These are phyloP conservation scores for Operophtera brumata DNA, from an alignment of 2,888 invertebrate species.

Conservation along the genomic window DNA sequence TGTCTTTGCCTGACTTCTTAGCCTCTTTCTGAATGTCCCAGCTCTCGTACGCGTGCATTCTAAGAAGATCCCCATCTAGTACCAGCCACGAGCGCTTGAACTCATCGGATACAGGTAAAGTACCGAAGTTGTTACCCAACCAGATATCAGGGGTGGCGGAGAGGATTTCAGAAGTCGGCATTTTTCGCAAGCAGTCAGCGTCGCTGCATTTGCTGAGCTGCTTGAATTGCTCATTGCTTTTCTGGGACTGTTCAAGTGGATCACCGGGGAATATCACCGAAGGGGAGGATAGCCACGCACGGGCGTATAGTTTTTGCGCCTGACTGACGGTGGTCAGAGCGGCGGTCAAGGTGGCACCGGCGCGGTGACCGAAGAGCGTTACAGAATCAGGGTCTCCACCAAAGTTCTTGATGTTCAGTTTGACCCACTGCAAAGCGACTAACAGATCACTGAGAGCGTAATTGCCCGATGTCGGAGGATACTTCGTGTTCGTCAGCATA, in stretches of 20 bases:
- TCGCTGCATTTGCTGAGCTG: slow-evolving; percentile 78
- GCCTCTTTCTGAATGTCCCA: slow-evolving; percentile 78
- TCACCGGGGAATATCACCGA: slow-evolving; percentile 87
- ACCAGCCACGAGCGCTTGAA: slow-evolving; percentile 88
- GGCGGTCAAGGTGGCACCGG: slow-evolving; percentile 91
- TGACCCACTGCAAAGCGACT: slow-evolving; percentile 88
- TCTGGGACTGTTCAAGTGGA: slow-evolving; percentile 81
- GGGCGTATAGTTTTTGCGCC: slow-evolving; percentile 84
- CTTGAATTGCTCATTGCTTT: slow-evolving; percentile 82
- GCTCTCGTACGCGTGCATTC: slow-evolving; percentile 83
- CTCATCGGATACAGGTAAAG: slow-evolving; percentile 82
- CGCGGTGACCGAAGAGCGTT: slow-evolving; percentile 91
- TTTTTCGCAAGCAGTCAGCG: slow-evolving; percentile 79
- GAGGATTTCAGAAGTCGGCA: slow-evolving; percentile 81
- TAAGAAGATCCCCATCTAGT: slow-evolving; percentile 85
- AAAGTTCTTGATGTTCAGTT: slow-evolving; percentile 90
- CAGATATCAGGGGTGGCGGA: slow-evolving; percentile 87
- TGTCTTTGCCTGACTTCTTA: slow-evolving; percentile 66
- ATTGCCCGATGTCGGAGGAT: slow-evolving; percentile 90
- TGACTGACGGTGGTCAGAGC: slow-evolving; percentile 83
- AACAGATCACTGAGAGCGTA: slow-evolving; percentile 92
- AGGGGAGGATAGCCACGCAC: slow-evolving; percentile 90
- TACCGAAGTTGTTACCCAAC: slow-evolving; percentile 82
- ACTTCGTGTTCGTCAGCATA: slow-evolving; percentile 83
- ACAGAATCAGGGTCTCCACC: slow-evolving; percentile 90